phyloP scores from a whole-genome alignment of 2,888 invertebrate species.

The Poecilus cupreus region DNA sequence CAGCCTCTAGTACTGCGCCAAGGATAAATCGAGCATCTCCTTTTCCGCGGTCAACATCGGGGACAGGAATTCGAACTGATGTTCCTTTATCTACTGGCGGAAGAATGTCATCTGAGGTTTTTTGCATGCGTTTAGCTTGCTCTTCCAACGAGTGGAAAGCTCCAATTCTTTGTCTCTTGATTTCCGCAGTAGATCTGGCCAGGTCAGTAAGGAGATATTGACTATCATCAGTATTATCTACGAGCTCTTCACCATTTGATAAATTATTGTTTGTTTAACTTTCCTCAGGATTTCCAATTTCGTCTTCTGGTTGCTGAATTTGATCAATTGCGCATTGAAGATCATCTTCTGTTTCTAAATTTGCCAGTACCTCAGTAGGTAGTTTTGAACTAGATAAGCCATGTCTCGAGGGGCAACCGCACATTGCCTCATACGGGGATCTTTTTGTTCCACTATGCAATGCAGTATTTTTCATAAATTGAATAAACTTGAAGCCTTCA shows the following conservation, averaged over 20 bases:
- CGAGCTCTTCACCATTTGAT: too few species aligned
- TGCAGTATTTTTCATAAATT: conserved; percentile 70
- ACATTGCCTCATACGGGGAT: conserved; percentile 68
- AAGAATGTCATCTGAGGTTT: conserved; percentile 58
- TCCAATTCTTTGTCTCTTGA: too few species aligned
- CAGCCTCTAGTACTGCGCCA: conserved; percentile 62
- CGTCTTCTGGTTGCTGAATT: neutral
- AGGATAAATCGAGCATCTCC: conserved; percentile 62
- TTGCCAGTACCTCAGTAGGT: too few species aligned
- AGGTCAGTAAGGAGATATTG: too few species aligned
- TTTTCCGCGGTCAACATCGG: conserved; percentile 63
- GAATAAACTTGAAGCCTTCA: conserved; percentile 69
- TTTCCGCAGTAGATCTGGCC: conserved; percentile 46
- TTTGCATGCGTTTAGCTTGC: conserved; percentile 61
- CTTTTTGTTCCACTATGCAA: conserved; percentile 68
- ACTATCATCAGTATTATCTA: too few species aligned
- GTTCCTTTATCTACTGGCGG: conserved; percentile 61
- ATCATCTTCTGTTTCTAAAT: too few species aligned
- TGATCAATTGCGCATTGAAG: too few species aligned
- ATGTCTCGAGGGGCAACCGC: conserved; percentile 63
- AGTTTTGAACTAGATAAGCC: too few species aligned
- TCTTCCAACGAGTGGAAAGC: too few species aligned
- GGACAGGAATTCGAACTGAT: conserved; percentile 63
- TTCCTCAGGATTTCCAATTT: neutral
- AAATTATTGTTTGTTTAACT: neutral